A percentile compares a stretch with the other conserved stretches of the same genome.
Evolutionary conservation across 2,113 vertebrate species (phyloP).

Genomic region (Pterocles gutturalis): DNA sequence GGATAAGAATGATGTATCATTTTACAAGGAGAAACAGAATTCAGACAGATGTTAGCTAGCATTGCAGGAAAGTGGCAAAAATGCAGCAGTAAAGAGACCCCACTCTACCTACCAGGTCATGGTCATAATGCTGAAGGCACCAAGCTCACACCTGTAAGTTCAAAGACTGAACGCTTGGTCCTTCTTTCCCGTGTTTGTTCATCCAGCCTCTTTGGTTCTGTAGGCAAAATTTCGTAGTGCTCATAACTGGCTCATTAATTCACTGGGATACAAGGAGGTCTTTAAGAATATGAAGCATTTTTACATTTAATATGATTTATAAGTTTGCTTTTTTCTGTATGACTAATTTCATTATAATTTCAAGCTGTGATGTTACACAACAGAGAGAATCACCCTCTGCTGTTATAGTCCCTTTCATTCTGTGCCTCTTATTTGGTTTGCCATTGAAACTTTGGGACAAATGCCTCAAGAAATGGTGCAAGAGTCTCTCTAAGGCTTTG

Average conservation of each 20-base stretch:
- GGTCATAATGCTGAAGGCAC: not conserved
- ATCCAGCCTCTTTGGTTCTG: not conserved
- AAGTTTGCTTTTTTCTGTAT: slow-evolving; percentile 17
- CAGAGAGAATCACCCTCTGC: slow-evolving; percentile 30
- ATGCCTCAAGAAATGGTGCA: slow-evolving; percentile 62
- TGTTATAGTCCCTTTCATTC: slow-evolving; percentile 36
- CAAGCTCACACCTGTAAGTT: not conserved
- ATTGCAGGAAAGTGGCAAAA: not conserved
- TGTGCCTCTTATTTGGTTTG: slow-evolving; percentile 25
- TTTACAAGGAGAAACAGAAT: not conserved
- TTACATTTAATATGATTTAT: slow-evolving; percentile 30
- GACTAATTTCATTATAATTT: slow-evolving; percentile 48
- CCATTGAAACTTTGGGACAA: slow-evolving; percentile 53
- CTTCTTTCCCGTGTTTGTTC: not conserved
- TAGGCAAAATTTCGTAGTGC: not conserved
- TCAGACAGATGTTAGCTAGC: not conserved
- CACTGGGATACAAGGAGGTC: not conserved
- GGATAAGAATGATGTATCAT: not conserved
- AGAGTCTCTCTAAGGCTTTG: slow-evolving; percentile 49
- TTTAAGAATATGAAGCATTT: slow-evolving; percentile 16
- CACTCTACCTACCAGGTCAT: not conserved
- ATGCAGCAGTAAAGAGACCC: not conserved
- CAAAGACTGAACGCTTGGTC: not conserved
- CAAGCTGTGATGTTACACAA: slow-evolving; percentile 67
- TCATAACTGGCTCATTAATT: not conserved